Evolutionary conservation across 2,113 vertebrate genomes (phyloP).

Genomic region (Upupa epops): DNA sequence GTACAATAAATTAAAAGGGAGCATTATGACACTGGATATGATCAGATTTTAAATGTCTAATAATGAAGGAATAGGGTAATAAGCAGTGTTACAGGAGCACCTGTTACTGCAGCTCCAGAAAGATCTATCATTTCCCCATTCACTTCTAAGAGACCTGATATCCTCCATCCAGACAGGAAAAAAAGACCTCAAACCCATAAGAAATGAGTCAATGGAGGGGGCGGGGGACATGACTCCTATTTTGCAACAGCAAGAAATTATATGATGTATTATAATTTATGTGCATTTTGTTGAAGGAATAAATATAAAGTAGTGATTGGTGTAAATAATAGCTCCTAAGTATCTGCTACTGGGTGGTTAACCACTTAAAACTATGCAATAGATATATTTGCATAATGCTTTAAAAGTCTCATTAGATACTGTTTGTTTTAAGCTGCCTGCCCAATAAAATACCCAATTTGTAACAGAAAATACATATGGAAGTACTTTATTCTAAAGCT

Average conservation of each 20-base stretch:
- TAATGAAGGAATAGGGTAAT: constrained; percentile 64
- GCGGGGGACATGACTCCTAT: not conserved
- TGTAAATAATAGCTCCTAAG: constrained; percentile 33
- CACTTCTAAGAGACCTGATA: not conserved
- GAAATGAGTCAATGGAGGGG: not conserved
- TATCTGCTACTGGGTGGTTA: not conserved
- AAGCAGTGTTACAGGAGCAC: constrained; percentile 58
- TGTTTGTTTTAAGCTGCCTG: constrained; percentile 14
- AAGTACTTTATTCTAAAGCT: constrained; percentile 17
- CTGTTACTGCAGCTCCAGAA: constrained; percentile 52
- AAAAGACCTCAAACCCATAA: not conserved
- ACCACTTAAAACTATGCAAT: not conserved
- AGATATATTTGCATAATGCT: not conserved
- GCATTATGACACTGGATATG: constrained; percentile 55
- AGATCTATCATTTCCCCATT: not conserved
- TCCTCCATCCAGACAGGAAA: not conserved
- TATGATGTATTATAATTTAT: constrained; percentile 11
- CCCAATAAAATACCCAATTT: not conserved
- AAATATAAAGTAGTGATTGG: constrained; percentile 23
- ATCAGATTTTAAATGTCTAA: constrained; percentile 66
- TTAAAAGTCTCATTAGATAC: constrained; percentile 27
- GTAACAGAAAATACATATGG: not conserved
- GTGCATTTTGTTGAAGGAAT: constrained; percentile 21
- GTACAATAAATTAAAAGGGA: constrained; percentile 62
- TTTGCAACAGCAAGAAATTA: not conserved